These are phyloP conservation scores for Ashinkailepas kermadecensis DNA, from an alignment of 2,888 invertebrate species.

Conservation along the genomic window DNA sequence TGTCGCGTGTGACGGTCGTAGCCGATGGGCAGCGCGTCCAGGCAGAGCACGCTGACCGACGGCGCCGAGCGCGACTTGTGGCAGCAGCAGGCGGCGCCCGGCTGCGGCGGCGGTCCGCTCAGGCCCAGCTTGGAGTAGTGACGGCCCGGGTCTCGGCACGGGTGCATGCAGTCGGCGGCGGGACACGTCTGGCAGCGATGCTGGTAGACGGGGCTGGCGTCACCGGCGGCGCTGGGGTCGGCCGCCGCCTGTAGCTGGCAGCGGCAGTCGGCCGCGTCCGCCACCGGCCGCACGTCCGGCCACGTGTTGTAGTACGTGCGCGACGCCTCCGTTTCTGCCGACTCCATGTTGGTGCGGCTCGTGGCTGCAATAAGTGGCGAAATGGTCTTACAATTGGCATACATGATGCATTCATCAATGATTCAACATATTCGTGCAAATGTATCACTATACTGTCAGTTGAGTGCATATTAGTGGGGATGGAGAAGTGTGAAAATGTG, in stretches of 20 bases:
- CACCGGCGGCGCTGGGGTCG: neutral
- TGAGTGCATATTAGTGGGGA: too few relatives aligned
- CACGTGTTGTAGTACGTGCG: constrained; percentile 8
- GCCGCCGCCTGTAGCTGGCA: neutral
- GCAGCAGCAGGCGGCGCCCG: constrained; percentile 6
- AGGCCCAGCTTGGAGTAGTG: constrained; percentile 4
- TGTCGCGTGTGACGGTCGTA: neutral
- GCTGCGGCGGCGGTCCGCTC: neutral
- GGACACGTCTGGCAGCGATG: constrained; percentile 2
- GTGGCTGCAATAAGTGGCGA: too few relatives aligned
- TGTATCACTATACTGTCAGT: too few relatives aligned
- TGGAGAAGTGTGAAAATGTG: too few relatives aligned
- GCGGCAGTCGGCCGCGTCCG: neutral
- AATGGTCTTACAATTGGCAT: too few relatives aligned
- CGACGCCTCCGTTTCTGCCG: neutral
- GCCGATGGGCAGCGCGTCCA: neutral
- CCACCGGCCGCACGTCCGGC: neutral
- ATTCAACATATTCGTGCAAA: too few relatives aligned
- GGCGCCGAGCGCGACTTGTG: constrained; percentile 21
- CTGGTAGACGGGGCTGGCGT: neutral
- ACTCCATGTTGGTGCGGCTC: neutral
- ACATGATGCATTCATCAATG: too few relatives aligned
- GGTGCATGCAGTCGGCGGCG: constrained; percentile 19
- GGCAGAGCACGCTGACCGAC: constrained; percentile 12
- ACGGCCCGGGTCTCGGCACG: neutral